phyloP scores from a whole-genome alignment of 2,888 invertebrate species.

The Epinotia bilunana region DNA sequence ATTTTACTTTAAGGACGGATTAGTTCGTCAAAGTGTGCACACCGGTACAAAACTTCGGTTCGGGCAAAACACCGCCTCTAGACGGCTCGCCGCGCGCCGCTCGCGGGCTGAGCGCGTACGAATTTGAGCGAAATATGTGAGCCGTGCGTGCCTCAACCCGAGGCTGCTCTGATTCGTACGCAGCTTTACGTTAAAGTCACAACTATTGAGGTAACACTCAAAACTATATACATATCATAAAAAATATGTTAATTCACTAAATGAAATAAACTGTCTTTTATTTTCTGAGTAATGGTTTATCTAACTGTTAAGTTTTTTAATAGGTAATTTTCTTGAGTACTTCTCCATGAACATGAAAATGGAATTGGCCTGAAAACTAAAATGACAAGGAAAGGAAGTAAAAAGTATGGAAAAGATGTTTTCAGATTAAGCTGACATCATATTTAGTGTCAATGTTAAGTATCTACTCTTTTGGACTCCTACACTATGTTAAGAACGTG shows the following conservation, averaged over 20 bases:
- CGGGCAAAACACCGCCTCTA: too few species aligned
- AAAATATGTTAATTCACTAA: neutral
- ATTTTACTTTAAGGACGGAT: neutral
- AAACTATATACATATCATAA: neutral
- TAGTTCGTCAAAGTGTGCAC: too few species aligned
- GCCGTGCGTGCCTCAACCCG: too few species aligned
- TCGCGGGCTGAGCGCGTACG: too few species aligned
- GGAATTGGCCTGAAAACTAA: slow-evolving; percentile 9
- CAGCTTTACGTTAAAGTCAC: neutral
- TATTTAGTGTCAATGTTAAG: slow-evolving; percentile 27
- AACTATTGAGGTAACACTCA: neutral
- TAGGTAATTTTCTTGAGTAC: slow-evolving; percentile 12
- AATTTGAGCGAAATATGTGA: too few species aligned
- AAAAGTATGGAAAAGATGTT: slow-evolving; percentile 32
- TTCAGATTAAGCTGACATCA: slow-evolving; percentile 36
- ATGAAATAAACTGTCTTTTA: neutral
- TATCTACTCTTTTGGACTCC: slow-evolving; percentile 13
- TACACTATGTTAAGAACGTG: neutral
- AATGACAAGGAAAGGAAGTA: slow-evolving; percentile 39
- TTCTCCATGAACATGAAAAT: slow-evolving; percentile 8
- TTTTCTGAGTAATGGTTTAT: neutral
- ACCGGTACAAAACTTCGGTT: too few species aligned
- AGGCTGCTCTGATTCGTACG: too few species aligned
- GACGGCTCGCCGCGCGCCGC: too few species aligned
- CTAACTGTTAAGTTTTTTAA: slow-evolving; percentile 12